A percentile compares a stretch with the other conserved stretches of the same genome.
These are phyloP conservation scores for Litoditis marina DNA, from an alignment of 2,888 invertebrate genomes.

Conservation along the genomic window DNA sequence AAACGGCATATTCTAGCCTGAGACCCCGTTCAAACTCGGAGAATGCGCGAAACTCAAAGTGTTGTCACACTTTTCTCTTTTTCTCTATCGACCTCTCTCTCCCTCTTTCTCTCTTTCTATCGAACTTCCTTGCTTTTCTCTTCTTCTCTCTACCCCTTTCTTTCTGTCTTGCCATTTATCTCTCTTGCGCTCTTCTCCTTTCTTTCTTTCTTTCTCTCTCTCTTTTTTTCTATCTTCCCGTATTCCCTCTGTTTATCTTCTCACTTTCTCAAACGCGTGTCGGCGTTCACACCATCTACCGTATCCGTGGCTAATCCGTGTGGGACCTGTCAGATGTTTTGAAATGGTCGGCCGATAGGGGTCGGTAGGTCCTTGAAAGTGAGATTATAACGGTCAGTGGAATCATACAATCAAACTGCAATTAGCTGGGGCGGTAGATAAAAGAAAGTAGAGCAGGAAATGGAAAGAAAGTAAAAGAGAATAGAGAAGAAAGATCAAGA, in stretches of 20 bases:
- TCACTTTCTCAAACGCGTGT: not conserved
- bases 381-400: too few species aligned
- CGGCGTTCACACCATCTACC: not conserved
- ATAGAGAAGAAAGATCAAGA: conserved; percentile 10
- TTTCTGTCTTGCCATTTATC: not conserved
- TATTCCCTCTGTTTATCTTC: not conserved
- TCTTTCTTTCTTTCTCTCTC: not conserved
- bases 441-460: not conserved
- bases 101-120: too few species aligned
- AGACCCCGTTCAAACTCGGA: too few species aligned
- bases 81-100: too few species aligned
- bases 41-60: too few species aligned
- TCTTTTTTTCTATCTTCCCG: not conserved
- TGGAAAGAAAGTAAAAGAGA: not conserved
- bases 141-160: too few species aligned
- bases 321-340: too few species aligned
- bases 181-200: not conserved
- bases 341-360: not conserved
- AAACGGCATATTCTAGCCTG: too few species aligned
- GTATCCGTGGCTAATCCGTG: not conserved
- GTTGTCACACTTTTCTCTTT: too few species aligned
- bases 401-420: too few species aligned
- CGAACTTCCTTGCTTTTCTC: too few species aligned
- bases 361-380: too few species aligned
- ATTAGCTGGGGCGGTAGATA: not conserved